These are phyloP conservation scores for Porphyrio hochstetteri DNA, from an alignment of 2,113 vertebrate genomes.

Conservation along the genomic window DNA sequence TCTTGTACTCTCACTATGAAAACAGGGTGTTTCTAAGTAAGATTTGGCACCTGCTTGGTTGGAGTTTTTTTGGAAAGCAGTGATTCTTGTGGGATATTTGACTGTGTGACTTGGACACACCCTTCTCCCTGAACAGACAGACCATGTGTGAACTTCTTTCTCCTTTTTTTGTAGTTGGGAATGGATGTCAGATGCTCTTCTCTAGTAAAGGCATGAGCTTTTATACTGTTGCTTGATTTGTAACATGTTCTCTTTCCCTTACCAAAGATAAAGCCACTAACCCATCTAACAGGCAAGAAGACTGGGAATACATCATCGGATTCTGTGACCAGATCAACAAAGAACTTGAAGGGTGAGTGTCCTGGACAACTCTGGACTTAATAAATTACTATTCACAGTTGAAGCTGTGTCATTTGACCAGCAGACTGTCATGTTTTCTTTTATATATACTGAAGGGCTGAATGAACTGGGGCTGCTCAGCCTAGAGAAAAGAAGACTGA, in stretches of 20 bases:
- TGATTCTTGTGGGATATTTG: background rate
- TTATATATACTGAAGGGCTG: background rate
- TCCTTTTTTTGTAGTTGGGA: background rate
- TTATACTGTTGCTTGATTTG: background rate
- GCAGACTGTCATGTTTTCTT: background rate
- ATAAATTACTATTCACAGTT: background rate
- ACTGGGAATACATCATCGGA: slow-evolving; percentile 95
- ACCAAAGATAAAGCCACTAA: slow-evolving; percentile 92
- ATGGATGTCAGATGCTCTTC: background rate
- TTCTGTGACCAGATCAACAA: slow-evolving; percentile 98
- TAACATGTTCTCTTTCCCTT: slow-evolving; percentile 32
- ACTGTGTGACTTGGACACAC: background rate
- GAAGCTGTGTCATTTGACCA: background rate
- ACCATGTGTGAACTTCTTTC: background rate
- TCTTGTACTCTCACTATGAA: background rate
- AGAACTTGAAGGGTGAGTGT: slow-evolving; percentile 91
- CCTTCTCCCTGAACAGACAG: background rate
- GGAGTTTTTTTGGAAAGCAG: background rate
- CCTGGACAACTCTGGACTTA: background rate
- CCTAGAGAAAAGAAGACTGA: no score
- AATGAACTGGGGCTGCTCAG: no score
- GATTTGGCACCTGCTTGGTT: background rate
- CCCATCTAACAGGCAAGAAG: slow-evolving; percentile 92
- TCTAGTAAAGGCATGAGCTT: background rate
- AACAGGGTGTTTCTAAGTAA: background rate